Conservation (phyloP, 2,888 invertebrate genomes). For the Gastrophysa polygoni region DNA sequence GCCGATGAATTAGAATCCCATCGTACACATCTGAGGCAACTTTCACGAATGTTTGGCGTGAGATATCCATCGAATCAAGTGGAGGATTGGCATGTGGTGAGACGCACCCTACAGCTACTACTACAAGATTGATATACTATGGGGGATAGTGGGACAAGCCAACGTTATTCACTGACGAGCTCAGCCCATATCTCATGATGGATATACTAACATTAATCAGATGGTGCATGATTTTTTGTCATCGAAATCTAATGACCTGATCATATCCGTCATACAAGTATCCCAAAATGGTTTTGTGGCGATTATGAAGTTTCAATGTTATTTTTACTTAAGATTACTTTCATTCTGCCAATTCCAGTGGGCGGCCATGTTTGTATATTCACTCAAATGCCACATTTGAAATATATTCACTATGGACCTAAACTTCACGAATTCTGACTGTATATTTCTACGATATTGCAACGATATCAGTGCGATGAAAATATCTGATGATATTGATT, state of each 20-base stretch:
- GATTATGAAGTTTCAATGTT: too few relatives aligned
- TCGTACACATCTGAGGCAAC: conserved; percentile 16
- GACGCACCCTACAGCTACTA: conserved; percentile 49
- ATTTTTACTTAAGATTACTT: too few relatives aligned
- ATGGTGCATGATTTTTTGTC: neutral
- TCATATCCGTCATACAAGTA: neutral
- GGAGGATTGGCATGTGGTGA: conserved; percentile 55
- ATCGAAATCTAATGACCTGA: neutral
- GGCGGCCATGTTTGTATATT: too few relatives aligned
- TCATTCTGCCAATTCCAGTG: too few relatives aligned
- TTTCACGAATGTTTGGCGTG: conserved; percentile 23
- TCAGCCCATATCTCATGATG: neutral
- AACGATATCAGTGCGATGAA: too few relatives aligned
- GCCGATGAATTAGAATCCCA: neutral
- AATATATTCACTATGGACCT: too few relatives aligned
- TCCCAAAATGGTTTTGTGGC: too few relatives aligned
- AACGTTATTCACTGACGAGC: neutral
- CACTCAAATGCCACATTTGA: too few relatives aligned
- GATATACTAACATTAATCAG: neutral
- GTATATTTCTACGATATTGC: too few relatives aligned
- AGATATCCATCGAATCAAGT: conserved; percentile 48
- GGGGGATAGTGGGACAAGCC: conserved; percentile 18
- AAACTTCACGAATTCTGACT: too few relatives aligned
- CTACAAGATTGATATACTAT: conserved; percentile 51
- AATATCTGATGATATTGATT: too few relatives aligned